A percentile compares a stretch with the other conserved stretches of the same genome.
Evolutionary conservation across 2,797 vertebrate genomes (phyloP).

Genomic region (Hafferia zeledoni): DNA sequence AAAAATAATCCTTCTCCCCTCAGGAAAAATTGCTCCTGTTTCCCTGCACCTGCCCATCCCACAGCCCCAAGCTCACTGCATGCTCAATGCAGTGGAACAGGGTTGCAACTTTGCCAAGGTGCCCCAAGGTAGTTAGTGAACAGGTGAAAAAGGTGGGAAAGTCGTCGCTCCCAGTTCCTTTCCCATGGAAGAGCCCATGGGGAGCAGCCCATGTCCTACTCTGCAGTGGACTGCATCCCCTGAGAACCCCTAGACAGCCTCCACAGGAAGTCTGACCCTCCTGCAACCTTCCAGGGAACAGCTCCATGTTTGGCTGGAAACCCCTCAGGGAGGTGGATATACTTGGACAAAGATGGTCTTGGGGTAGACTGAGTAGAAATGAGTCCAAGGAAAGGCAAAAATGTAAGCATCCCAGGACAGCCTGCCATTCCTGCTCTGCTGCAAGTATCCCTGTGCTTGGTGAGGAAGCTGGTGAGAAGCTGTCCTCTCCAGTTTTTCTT

Average conservation of each 20-base stretch:
- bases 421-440: neutral
- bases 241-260: neutral
- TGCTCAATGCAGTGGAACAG: neutral
- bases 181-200: neutral
- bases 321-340: neutral
- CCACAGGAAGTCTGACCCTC: neutral
- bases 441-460: neutral
- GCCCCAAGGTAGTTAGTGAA: neutral
- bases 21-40: neutral
- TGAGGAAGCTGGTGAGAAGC: neutral
- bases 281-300: neutral
- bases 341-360: neutral
- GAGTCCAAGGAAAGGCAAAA: neutral
- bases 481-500: neutral
- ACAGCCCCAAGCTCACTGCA: neutral
- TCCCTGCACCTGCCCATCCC: neutral
- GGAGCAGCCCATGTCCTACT: neutral
- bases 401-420: neutral
- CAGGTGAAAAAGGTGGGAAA: neutral
- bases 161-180: neutral
- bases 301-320: neutral
- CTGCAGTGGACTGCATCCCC: neutral
- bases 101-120: fast-evolving
- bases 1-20: neutral
- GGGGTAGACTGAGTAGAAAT: neutral